Evolutionary conservation across 2,113 vertebrate species (phyloP).

Genomic region (Heliornis fulica): DNA sequence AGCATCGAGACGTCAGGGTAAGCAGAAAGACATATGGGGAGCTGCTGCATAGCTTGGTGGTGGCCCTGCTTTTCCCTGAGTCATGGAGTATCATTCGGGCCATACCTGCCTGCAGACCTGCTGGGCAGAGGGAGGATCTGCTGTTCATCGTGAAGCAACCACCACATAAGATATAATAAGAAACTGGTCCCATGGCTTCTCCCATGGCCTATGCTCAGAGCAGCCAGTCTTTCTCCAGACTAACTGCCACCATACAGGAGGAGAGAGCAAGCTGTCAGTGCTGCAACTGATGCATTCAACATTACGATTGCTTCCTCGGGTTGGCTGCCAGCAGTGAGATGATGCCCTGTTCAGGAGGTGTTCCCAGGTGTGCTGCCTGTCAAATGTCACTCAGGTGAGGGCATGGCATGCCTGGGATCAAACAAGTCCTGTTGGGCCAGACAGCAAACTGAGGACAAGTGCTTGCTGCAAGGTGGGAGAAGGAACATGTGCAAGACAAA

Average conservation of each 20-base stretch:
- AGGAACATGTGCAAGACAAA: background rate
- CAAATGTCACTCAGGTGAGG: background rate
- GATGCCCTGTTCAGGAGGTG: background rate
- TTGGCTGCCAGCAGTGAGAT: too few relatives aligned
- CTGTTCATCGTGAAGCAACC: background rate
- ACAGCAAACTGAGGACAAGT: too few relatives aligned
- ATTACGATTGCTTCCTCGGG: too few relatives aligned
- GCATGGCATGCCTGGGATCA: too few relatives aligned
- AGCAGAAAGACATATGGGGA: conserved; percentile 1
- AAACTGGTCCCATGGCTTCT: background rate
- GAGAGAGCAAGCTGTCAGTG: too few relatives aligned
- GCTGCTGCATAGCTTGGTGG: background rate
- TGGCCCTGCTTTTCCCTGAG: background rate
- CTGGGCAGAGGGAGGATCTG: accelerated
- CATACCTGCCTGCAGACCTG: background rate
- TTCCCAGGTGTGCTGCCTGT: background rate
- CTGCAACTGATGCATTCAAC: too few relatives aligned
- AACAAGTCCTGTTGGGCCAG: too few relatives aligned
- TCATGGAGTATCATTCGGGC: accelerated
- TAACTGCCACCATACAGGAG: background rate
- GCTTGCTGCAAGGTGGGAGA: background rate
- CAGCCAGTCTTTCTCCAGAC: background rate
- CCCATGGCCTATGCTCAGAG: accelerated
- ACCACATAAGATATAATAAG: accelerated
- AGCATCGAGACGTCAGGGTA: background rate